A percentile compares a stretch with the other conserved stretches of the same genome.
Conservation (phyloP, 2,113 vertebrate species). For the Leucopsar rothschildi region DNA sequence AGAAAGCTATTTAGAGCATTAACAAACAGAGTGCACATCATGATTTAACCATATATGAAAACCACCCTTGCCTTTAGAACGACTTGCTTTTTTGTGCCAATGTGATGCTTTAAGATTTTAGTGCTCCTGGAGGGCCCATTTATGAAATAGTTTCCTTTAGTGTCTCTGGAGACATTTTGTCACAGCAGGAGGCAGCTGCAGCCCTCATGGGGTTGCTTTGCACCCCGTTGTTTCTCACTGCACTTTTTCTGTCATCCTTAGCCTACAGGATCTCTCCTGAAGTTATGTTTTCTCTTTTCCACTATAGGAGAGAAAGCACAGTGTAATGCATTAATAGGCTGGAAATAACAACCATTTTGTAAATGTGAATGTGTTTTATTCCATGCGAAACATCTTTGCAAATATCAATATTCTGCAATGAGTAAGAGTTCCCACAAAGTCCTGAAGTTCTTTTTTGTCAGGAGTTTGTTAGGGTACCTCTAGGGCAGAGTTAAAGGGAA, state of each 20-base stretch:
- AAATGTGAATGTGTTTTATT: background rate
- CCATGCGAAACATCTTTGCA: background rate
- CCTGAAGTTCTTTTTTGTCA: background rate
- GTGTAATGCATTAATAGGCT: background rate
- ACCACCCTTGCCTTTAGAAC: background rate
- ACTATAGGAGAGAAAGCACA: background rate
- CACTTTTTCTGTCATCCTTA: background rate
- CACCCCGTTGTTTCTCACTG: background rate
- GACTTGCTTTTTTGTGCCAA: background rate
- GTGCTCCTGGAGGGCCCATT: background rate
- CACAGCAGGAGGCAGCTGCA: background rate
- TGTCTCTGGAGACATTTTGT: background rate
- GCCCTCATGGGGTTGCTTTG: background rate
- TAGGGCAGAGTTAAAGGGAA: background rate
- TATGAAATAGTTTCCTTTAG: background rate
- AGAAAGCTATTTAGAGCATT: background rate
- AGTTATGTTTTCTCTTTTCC: background rate
- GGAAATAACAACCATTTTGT: background rate
- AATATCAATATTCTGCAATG: background rate
- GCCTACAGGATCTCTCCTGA: fast-evolving
- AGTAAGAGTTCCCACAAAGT: background rate
- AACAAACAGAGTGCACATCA: background rate
- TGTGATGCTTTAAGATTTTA: background rate
- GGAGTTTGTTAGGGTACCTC: background rate
- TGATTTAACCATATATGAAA: background rate